Evolutionary conservation across 2,888 invertebrate species (phyloP), one percentile per base, ranked within the genome.

Genomic region (Ophion slaviceki): DNA sequence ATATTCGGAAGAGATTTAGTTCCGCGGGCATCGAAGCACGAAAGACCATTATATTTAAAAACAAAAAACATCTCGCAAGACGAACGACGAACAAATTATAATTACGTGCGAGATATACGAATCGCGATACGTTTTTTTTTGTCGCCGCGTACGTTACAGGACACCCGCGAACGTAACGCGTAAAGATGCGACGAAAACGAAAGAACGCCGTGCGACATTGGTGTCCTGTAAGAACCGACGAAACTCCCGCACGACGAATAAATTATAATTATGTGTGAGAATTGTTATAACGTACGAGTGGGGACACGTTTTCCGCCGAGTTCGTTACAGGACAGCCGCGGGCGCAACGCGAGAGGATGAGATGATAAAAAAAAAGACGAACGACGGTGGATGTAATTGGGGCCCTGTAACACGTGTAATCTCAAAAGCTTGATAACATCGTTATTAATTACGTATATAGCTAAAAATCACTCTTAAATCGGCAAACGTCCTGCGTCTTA

Each of bases 401-500:
- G 53, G 61, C 66, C 78, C 72, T 72, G 80, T 80, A 84, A 83
- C 75, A 75, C 62, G 67, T 76, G 67, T 78, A 66, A 74, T 86
- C 74, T 81, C 87, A 84, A 87, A 88, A 89, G 87, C 86, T 86
- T 82, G 67, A 85, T 88, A 86, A 86, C 86, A 87, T 72, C 59
- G 75, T 80, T 62, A 76, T 78, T 84, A 64, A 81, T 85, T 79
- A 82, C 82, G 78, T 82, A 85, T 79, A 85, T 82, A 85, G 84
- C 84, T 86, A 77, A 78, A 86, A 78, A 82, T 72, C 82, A 87
- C 74, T 82, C 45, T 78, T 87, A 74, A 87, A 70, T 87, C 87
- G 85, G 76, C 84, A 84, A 89, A 89, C 87, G 87, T 88, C 88
- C 88, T 83, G 89, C 88, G 89, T 88, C 85, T 74, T 74, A 17